A percentile compares a stretch with the other conserved stretches of the same genome.
These are phyloP conservation scores for Euthynnus affinis DNA, from an alignment of 2,797 vertebrate species.

Conservation along the genomic window DNA sequence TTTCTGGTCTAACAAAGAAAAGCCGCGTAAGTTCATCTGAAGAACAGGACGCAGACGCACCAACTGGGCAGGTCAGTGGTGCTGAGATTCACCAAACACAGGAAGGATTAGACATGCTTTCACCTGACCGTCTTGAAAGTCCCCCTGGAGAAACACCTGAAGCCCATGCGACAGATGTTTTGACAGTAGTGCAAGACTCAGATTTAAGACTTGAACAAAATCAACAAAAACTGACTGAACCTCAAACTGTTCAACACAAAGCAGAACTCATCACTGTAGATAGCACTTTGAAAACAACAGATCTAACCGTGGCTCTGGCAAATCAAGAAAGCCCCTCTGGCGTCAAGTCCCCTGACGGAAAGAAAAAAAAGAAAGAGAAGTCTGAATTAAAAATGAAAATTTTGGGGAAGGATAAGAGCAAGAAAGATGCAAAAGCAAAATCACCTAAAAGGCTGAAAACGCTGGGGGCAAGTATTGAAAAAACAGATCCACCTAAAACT, in stretches of 20 bases:
- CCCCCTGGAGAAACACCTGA: slow-evolving; percentile 63
- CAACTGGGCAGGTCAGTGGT: slow-evolving; percentile 60
- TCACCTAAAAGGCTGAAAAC: slow-evolving; percentile 80
- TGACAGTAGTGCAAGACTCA: slow-evolving; percentile 57
- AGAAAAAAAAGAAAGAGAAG: slow-evolving; percentile 81
- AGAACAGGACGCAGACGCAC: slow-evolving; percentile 78
- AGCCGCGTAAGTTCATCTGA: slow-evolving; percentile 86
- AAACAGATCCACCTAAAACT: slow-evolving; percentile 60
- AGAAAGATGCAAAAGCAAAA: slow-evolving; percentile 76
- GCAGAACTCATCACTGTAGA: slow-evolving; percentile 81
- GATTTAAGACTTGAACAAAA: slow-evolving; percentile 69
- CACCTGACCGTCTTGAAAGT: slow-evolving; percentile 70
- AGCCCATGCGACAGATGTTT: slow-evolving; percentile 51
- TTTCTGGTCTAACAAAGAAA: slow-evolving; percentile 85
- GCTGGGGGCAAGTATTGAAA: slow-evolving; percentile 76
- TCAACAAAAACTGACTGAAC: slow-evolving; percentile 55
- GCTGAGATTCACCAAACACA: slow-evolving; percentile 64
- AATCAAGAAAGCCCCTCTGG: slow-evolving; percentile 58
- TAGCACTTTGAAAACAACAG: slow-evolving; percentile 82
- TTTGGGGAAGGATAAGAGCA: slow-evolving; percentile 81
- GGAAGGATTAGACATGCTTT: slow-evolving; percentile 68
- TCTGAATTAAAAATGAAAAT: slow-evolving; percentile 84
- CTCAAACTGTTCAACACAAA: slow-evolving; percentile 81
- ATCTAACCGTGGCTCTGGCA: slow-evolving; percentile 72
- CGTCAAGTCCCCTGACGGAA: slow-evolving; percentile 71